These are phyloP conservation scores for Marmota monax DNA, from an alignment of 2,113 vertebrate genomes.

Conservation along the genomic window DNA sequence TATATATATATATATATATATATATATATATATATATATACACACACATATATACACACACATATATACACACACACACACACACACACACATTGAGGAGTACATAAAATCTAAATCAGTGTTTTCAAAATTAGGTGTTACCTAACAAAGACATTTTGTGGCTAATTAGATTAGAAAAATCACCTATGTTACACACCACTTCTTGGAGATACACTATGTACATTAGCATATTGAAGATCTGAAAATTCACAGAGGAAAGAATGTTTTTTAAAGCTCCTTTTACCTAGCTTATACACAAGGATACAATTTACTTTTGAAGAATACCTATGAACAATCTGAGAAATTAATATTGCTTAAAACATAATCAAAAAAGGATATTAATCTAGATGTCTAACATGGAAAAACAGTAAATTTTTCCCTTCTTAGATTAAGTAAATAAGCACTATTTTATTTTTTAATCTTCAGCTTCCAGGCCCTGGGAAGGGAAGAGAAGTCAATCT, in stretches of 20 bases:
- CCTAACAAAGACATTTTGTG: neutral
- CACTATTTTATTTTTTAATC: neutral
- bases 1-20: neutral
- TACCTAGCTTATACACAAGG: neutral
- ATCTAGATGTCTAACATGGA: neutral
- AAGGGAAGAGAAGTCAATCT: neutral
- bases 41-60: no score
- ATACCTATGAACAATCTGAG: neutral
- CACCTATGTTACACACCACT: neutral
- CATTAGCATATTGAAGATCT: neutral
- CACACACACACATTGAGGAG: neutral
- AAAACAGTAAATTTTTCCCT: neutral
- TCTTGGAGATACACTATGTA: neutral
- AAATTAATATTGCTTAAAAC: neutral
- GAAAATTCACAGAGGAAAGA: neutral
- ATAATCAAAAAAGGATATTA: neutral
- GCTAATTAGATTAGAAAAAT: constrained; percentile 45
- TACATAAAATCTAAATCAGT: neutral
- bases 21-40: neutral
- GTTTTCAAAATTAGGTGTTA: constrained; percentile 28
- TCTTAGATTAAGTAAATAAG: neutral
- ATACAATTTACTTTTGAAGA: neutral
- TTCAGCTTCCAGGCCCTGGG: neutral
- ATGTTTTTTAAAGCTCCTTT: neutral
- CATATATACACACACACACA: no score